Conservation (phyloP, 2,113 vertebrate species). For the Rhea pennata region DNA sequence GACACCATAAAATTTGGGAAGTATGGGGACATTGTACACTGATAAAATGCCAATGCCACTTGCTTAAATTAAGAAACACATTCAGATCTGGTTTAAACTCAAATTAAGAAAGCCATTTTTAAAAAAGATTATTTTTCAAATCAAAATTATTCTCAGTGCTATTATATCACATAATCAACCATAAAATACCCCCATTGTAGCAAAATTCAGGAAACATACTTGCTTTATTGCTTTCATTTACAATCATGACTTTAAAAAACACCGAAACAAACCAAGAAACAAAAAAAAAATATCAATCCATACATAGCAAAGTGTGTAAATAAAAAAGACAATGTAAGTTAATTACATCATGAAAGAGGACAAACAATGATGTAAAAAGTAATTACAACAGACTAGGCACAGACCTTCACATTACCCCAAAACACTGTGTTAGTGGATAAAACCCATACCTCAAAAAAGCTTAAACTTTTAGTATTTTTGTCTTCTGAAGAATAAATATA, state of each 20-base stretch:
- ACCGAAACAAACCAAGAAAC: background rate
- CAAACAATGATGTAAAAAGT: background rate
- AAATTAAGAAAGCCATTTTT: conserved; percentile 1
- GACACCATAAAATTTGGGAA: conserved; percentile 39
- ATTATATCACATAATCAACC: background rate
- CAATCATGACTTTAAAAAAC: background rate
- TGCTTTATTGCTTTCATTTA: background rate
- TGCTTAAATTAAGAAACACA: conserved; percentile 29
- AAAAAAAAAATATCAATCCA: background rate
- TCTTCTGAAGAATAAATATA: conserved; percentile 65
- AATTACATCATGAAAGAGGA: background rate
- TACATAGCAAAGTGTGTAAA: background rate
- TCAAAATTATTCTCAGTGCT: background rate
- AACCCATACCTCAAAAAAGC: conserved; percentile 59
- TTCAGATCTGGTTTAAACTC: conserved; percentile 18
- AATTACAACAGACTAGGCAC: background rate
- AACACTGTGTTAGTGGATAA: conserved; percentile 55
- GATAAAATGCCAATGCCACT: conserved; percentile 20
- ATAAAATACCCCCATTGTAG: background rate
- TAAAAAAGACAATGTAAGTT: background rate
- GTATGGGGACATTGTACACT: background rate
- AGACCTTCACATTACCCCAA: background rate
- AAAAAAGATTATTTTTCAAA: conserved; percentile 35
- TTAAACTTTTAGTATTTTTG: conserved; percentile 42
- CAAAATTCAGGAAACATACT: conserved; percentile 4